phyloP scores from a whole-genome alignment of 2,113 vertebrate genomes.

The Pluvianellus socialis region DNA sequence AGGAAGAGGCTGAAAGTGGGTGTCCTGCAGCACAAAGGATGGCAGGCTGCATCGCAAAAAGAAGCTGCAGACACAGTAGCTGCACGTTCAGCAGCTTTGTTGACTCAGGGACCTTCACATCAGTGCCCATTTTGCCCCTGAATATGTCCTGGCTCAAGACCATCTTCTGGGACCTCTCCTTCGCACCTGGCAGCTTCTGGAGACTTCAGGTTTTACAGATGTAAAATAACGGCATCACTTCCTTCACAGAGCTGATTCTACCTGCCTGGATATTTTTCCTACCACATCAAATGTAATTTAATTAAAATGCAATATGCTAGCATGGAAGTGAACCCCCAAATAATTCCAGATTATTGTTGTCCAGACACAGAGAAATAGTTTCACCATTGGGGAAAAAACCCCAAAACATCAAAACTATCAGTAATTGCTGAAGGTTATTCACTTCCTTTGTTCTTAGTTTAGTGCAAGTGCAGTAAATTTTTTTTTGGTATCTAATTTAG shows the following conservation, averaged over 20 bases:
- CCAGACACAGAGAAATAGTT: neutral
- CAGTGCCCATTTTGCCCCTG: neutral
- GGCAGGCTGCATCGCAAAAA: neutral
- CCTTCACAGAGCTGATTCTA: neutral
- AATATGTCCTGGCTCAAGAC: neutral
- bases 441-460: neutral
- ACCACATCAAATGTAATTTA: neutral
- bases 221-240: neutral
- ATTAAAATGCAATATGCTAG: neutral
- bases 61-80: neutral
- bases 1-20: neutral
- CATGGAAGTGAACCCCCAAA: neutral
- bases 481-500: neutral
- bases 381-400: neutral
- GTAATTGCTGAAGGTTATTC: neutral
- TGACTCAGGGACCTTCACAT: rapidly evolving
- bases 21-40: neutral
- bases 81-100: neutral
- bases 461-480: neutral
- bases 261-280: neutral
- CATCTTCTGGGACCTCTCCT: neutral
- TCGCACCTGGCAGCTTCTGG: neutral
- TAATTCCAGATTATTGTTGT: neutral
- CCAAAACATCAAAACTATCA: neutral
- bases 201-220: neutral